A percentile compares a stretch with the other conserved stretches of the same genome.
phyloP scores from a whole-genome alignment of 2,113 vertebrate genomes.

The Ophiodon elongatus region DNA sequence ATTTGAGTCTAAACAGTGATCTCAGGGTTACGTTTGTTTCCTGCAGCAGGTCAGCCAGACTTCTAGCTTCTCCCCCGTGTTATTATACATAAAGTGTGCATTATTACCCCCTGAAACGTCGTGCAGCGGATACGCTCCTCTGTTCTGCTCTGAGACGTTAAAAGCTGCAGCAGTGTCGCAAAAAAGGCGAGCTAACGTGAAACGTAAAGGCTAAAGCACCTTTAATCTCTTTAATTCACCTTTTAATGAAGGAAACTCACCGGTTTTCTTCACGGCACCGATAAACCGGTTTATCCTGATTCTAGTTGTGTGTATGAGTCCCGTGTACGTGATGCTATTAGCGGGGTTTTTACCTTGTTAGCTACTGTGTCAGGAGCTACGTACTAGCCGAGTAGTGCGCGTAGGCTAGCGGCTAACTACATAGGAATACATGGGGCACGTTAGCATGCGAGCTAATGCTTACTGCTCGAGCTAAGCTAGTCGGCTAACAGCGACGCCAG shows the following conservation, averaged over 20 bases:
- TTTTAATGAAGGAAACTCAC: neutral
- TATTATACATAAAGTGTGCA: too few relatives aligned
- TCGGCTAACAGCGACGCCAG: neutral
- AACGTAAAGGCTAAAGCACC: slow-evolving; percentile 23
- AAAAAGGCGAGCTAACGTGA: slow-evolving; percentile 36
- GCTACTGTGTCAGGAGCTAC: slow-evolving; percentile 3
- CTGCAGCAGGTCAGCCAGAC: neutral
- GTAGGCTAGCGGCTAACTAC: slow-evolving; percentile 20
- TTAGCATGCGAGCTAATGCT: slow-evolving; percentile 66
- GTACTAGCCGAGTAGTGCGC: slow-evolving; percentile 19
- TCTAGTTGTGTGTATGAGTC: rapidly evolving
- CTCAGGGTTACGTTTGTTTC: slow-evolving; percentile 35
- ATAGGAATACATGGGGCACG: slow-evolving; percentile 28
- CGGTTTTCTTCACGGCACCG: neutral
- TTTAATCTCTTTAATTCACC: neutral
- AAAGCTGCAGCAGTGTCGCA: slow-evolving; percentile 37
- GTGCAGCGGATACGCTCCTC: neutral
- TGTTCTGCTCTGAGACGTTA: neutral
- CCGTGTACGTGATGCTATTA: neutral
- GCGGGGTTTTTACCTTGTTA: neutral
- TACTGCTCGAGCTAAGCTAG: neutral
- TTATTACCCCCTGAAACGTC: neutral
- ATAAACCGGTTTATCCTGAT: rapidly evolving
- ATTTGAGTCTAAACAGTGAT: neutral
- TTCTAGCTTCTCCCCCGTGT: neutral